Conservation (phyloP, 2,888 invertebrate genomes). For the Torymus tubicola region DNA sequence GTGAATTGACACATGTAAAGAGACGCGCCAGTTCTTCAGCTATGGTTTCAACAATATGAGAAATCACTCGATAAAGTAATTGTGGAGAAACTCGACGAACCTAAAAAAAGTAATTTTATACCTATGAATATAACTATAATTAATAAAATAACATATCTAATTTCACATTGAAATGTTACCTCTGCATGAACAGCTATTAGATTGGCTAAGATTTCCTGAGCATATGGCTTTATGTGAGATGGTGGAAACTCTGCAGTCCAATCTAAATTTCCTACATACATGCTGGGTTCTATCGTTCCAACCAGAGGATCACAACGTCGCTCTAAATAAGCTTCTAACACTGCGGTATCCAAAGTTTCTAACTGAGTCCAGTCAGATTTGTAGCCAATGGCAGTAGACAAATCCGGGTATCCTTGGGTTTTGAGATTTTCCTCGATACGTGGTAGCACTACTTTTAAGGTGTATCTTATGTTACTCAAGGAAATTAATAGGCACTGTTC, state of each 20-base stretch:
- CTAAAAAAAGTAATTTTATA: slow-evolving; percentile 74
- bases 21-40: slow-evolving; percentile 94
- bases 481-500: slow-evolving; percentile 90
- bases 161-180: slow-evolving; percentile 74
- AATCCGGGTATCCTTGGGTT: slow-evolving; percentile 84
- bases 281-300: slow-evolving; percentile 96
- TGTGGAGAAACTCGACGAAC: slow-evolving; percentile 88
- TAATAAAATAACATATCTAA: neutral
- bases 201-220: slow-evolving; percentile 91
- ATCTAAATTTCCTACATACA: slow-evolving; percentile 92
- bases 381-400: slow-evolving; percentile 72
- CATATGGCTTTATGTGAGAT: slow-evolving; percentile 89
- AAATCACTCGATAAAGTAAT: slow-evolving; percentile 84
- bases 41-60: slow-evolving; percentile 92
- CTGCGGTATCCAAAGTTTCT: slow-evolving; percentile 79
- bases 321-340: slow-evolving; percentile 90
- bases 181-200: slow-evolving; percentile 87
- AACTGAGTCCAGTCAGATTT: slow-evolving; percentile 80
- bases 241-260: slow-evolving; percentile 88
- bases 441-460: slow-evolving; percentile 85
- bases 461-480: slow-evolving; percentile 92
- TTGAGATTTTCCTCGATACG: slow-evolving; percentile 83
- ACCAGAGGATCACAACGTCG: slow-evolving; percentile 95
- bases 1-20: slow-evolving; percentile 84
- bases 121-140: neutral